Conservation (phyloP, 2,113 vertebrate genomes). For the Gopherus flavomarginatus region DNA sequence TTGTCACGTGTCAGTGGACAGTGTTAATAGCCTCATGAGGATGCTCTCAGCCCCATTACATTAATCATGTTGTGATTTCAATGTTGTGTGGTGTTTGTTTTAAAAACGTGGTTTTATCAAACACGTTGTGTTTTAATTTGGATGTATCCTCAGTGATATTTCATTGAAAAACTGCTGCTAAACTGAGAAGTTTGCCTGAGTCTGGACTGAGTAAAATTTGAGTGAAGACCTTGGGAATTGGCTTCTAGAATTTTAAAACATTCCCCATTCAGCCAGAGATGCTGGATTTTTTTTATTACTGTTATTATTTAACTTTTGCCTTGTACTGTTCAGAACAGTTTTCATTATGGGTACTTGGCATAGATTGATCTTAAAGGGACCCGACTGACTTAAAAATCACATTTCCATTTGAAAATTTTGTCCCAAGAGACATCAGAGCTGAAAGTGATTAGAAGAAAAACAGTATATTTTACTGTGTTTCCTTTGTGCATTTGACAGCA, state of each 20-base stretch:
- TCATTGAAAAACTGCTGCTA: not conserved
- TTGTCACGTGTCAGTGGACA: conserved; percentile 51
- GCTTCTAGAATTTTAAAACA: not conserved
- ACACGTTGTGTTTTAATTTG: not conserved
- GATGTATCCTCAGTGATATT: not conserved
- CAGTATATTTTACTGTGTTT: not conserved
- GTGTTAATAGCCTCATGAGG: conserved; percentile 30
- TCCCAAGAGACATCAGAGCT: not conserved
- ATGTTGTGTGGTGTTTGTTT: conserved; percentile 59
- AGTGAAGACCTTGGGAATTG: not conserved
- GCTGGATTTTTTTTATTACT: not conserved
- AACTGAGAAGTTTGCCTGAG: not conserved
- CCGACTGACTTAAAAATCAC: not conserved
- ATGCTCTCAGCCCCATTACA: conserved; percentile 21
- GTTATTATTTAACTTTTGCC: not conserved
- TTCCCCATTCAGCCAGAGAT: not conserved
- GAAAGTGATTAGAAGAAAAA: not conserved
- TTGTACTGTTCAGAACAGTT: conserved; percentile 45
- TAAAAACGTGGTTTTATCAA: conserved; percentile 9
- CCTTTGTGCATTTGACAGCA: not conserved
- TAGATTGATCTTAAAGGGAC: not conserved
- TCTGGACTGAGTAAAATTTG: not conserved
- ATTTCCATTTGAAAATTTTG: not conserved
- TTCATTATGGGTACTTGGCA: conserved; percentile 19
- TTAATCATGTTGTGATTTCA: conserved; percentile 49